Evolutionary conservation across 2,888 invertebrate species (phyloP), one percentile per base, ranked within the genome.

Genomic region (Dynastes grantii): DNA sequence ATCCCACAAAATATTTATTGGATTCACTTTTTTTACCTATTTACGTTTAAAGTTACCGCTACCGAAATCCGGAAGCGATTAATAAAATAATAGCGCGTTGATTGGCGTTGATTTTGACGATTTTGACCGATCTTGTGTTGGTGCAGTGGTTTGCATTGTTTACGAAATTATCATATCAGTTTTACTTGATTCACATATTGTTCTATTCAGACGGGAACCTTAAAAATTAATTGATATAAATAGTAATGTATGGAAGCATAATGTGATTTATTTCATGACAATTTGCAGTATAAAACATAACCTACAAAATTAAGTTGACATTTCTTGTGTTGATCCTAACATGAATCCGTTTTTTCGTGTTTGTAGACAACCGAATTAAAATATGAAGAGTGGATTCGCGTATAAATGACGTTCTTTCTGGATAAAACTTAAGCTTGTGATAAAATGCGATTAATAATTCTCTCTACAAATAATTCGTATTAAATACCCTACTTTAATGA

Each of bases 31-130:
- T 61, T 8, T 58, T 49, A 61, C 45, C 27, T 61, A 32, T 75
- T 75, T 58, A 22, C 61, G 37, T 83, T 83, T 68, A 81, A 83
- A 83, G 80, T 82, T 83, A 68, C 78, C 83, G 83, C 82, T 76
- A 80, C 73, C 40, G 58, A 40, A 81, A 80, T 81, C 83, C 83
- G 83, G 83, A 83, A 83, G 81, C 79, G 81, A 83, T 82, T 82
- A 83, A 79, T 79, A 81, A 81, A 82, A 82, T 82, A 83, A 83
- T 83, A 81, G 81, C 82, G 81, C 81, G 82, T 82, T 82, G 83
- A 81, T 82, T 83, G 81, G 81, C 81, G 82, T 82, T 82, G 83
- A 81, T 82, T 83, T 82, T 80, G 83, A 71, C 83, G 82, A 78
- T 63, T 71, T 79, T 58, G 63, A 51, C 77, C 77, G 79, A 76